Percentiles rank a stretch among this genome's conserved stretches.
phyloP scores from a whole-genome alignment of 1,140 invertebrate genomes.

The silkworm (Bombyx mori) region DNA sequence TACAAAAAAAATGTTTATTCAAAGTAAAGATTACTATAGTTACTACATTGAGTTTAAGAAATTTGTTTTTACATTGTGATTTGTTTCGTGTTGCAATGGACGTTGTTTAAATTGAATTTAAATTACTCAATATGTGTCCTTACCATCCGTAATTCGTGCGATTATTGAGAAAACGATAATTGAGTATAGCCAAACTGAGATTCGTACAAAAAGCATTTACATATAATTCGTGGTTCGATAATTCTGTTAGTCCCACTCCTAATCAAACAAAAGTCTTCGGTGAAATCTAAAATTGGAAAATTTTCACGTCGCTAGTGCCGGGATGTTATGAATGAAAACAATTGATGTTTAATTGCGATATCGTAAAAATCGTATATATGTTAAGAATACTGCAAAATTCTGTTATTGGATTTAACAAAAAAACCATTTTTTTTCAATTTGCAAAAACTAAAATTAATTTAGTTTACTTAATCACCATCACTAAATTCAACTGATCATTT shows the following conservation, averaged over 20 bases:
- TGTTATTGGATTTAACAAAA: too few relatives aligned
- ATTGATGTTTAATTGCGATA: background rate
- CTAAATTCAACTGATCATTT: background rate
- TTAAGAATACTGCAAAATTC: too few relatives aligned
- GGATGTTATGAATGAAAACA: background rate
- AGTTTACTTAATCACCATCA: background rate
- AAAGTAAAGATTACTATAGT: too few relatives aligned
- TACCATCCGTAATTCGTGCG: constrained; percentile 54
- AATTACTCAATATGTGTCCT: constrained; percentile 43
- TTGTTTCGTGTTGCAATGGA: too few relatives aligned
- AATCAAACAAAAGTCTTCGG: background rate
- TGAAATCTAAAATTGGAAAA: constrained; percentile 1
- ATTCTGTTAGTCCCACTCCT: background rate
- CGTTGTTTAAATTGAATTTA: constrained; percentile 10
- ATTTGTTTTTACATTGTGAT: too few relatives aligned
- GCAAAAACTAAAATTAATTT: background rate
- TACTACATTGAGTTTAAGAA: too few relatives aligned
- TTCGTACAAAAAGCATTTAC: background rate
- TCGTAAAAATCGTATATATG: too few relatives aligned
- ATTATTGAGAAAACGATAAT: constrained; percentile 27
- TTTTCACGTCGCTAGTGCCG: background rate
- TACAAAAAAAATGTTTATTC: too few relatives aligned
- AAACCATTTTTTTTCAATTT: too few relatives aligned
- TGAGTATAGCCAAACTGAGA: constrained; percentile 2
- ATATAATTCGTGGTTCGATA: background rate